Evolutionary conservation across 2,888 invertebrate genomes (phyloP), one percentile per base, ranked within the genome.

Genomic region (Andrena chrysosceles): DNA sequence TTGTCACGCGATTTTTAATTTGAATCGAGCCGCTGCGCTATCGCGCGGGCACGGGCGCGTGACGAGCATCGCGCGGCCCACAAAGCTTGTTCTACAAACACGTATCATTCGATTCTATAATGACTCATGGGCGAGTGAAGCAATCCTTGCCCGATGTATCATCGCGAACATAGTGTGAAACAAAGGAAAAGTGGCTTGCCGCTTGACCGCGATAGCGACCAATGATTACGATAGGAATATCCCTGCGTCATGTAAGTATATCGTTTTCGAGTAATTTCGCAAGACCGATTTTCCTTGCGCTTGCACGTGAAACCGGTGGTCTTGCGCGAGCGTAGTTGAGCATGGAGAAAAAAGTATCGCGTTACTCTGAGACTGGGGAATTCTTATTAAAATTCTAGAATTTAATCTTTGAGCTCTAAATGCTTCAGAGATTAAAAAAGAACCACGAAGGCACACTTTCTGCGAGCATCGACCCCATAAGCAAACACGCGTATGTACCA

Each of bases 1-100:
- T 73, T 83, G 82, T 76, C 82, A 73, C 62, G 74, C 73, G 70
- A 84, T 84, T 79, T 87, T 81, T 87, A 59, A 79, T 81, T 81
- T 72, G 78, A 64, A 86, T 81, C 77, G 75, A 62, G 48, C 60
- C 49, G 66, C 59, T 26, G 56, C 74, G 73, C 78, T 87, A 87
- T 87, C 85, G 76, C 74, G 60, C 31, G 49, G 63, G 77, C 72
- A 73, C 66, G 54, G 54, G 73, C 75, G 42, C 74, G 76, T 64
- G 81, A 81, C 73, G 76, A 74, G 68, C 62, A 77, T 83, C 78
- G 66, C 78, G 66, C 71, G 52, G 35, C n/a, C 66, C 35, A 70
- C 52, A 67, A 74, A 75, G 33, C 59, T 62, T 64, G 68, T 76
- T 71, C 60, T 31, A 74, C 72, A 82, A 85, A 82, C 69, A 77